phyloP scores from a whole-genome alignment of 2,113 vertebrate genomes.

The Falco punctatus region DNA sequence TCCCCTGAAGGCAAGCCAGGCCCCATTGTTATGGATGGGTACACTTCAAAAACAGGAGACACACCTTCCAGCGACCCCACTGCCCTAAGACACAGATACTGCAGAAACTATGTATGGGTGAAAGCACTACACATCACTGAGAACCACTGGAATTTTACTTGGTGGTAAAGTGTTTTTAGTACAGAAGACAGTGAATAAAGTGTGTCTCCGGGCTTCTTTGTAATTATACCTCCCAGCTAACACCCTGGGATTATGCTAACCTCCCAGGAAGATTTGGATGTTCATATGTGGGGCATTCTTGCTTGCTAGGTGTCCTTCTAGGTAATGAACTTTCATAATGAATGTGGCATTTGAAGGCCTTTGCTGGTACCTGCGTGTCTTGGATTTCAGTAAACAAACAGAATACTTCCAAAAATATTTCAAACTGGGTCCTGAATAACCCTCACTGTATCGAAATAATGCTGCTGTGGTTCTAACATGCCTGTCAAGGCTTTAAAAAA shows the following conservation, averaged over 20 bases:
- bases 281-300: background rate
- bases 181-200: background rate
- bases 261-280: background rate
- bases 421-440: background rate
- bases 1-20: background rate
- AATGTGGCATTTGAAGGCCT: background rate
- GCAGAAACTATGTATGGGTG: background rate
- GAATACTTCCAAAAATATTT: background rate
- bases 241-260: background rate
- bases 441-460: background rate
- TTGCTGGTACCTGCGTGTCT: background rate
- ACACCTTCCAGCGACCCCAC: background rate
- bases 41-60: background rate
- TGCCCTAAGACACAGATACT: background rate
- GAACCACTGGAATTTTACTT: background rate
- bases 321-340: background rate
- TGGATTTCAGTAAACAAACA: background rate
- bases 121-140: background rate
- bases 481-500: background rate
- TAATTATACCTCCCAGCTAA: background rate
- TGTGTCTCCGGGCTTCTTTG: background rate
- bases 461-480: background rate
- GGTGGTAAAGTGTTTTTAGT: background rate
- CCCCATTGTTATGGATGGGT: background rate
- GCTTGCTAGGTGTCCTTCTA: background rate